Conservation (phyloP, 2,113 vertebrate genomes). For the Sialia sialis region DNA sequence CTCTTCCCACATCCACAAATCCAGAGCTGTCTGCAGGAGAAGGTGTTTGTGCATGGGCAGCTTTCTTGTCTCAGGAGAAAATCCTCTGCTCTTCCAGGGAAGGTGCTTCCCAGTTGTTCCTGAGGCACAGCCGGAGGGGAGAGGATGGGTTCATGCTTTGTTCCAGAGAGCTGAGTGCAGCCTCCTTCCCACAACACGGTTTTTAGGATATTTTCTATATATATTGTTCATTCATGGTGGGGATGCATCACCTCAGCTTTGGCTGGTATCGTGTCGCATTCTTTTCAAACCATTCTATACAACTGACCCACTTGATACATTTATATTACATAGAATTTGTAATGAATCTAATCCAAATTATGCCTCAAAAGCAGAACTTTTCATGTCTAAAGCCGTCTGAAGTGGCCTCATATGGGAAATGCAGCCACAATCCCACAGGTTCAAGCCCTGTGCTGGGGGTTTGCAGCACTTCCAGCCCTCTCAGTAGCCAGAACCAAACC, state of each 20-base stretch:
- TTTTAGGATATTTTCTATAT: background rate
- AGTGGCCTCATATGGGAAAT: rapidly evolving
- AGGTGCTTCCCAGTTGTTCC: background rate
- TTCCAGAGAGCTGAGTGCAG: background rate
- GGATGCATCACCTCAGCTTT: rapidly evolving
- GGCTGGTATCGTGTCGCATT: background rate
- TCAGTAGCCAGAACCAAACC: background rate
- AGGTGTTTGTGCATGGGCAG: background rate
- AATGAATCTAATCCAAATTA: background rate
- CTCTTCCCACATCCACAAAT: background rate
- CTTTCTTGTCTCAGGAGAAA: background rate
- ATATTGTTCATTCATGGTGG: rapidly evolving
- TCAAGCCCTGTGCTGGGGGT: background rate
- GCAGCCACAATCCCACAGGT: rapidly evolving
- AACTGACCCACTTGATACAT: background rate
- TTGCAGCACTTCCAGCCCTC: background rate
- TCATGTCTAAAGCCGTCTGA: background rate
- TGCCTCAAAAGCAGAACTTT: background rate
- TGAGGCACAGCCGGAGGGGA: background rate
- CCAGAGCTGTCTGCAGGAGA: background rate
- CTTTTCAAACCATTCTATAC: rapidly evolving
- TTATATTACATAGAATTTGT: background rate
- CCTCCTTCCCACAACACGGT: rapidly evolving
- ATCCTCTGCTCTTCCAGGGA: background rate
- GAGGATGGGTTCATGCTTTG: background rate